These are phyloP conservation scores for Gallinago undulata DNA, from an alignment of 2,113 vertebrate species.

Conservation along the genomic window DNA sequence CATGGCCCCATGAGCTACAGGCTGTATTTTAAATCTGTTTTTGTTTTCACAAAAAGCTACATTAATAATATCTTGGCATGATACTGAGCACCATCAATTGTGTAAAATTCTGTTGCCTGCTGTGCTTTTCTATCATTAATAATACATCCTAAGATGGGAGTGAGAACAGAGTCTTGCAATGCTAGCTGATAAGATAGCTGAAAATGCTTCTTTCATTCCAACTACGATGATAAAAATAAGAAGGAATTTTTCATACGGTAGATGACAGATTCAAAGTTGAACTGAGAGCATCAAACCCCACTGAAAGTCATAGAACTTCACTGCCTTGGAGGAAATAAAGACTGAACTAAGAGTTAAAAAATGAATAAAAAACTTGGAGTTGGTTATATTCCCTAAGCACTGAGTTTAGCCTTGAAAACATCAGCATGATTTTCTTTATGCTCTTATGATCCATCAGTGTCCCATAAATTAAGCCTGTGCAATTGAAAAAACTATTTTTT, in stretches of 20 bases:
- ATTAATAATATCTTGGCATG: constrained; percentile 48
- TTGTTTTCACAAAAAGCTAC: constrained; percentile 26
- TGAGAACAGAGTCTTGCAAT: constrained; percentile 25
- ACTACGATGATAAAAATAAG: neutral
- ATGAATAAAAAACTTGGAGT: neutral
- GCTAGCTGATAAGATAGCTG: constrained; percentile 49
- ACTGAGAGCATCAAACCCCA: neutral
- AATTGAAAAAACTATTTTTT: fast-evolving
- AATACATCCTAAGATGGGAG: constrained; percentile 46
- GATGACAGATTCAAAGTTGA: neutral
- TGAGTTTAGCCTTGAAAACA: constrained; percentile 8
- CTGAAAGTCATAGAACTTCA: neutral
- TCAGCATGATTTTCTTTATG: neutral
- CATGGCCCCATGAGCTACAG: neutral
- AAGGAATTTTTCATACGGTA: neutral
- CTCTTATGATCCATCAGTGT: neutral
- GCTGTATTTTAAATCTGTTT: constrained; percentile 36
- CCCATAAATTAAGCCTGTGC: neutral
- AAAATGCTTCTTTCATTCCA: constrained; percentile 50
- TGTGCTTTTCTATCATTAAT: constrained; percentile 56
- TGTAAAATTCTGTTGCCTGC: constrained; percentile 56
- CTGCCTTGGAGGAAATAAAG: neutral
- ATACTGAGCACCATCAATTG: constrained; percentile 36
- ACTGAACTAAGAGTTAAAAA: neutral
- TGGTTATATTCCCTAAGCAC: neutral